Base-by-base conservation (phyloP, 2,888 invertebrate species). In the Pantelozetes paolii region DNA sequence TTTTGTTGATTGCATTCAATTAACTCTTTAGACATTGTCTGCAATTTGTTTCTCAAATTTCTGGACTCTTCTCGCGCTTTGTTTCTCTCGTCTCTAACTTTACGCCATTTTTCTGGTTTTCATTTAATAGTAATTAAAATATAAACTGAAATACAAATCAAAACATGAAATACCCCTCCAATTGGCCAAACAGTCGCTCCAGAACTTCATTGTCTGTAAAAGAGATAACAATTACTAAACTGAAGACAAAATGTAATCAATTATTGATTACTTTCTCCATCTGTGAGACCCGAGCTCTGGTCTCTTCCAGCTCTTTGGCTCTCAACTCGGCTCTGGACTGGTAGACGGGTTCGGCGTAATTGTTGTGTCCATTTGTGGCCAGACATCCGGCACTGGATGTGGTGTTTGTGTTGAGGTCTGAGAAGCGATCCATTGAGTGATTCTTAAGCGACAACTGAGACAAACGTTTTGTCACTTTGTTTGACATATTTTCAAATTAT, bases 121-220 rank as follows among this genome's bases (percentile, higher is more conserved):
- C 26, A 30, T 28, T 9, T 1, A 57, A 57, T 9, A 28, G 28
- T 28, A 23, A 15, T 1, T 28, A 6, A 57, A 11, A 3, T 28
- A 57, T 57, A 13, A 26, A 8, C 13, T 23, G 15, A 57, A 20
- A 23, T 8, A 18, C 23, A 11, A 5, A 28, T 11, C 9, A 36
- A 36, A 5, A 36, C 36, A 28, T 26, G 20, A 18, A 20, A 57
- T 28, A 57, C 57, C 57, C 45, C 94, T 85, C 94, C 94, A 94
- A 81, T 92, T 92, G 0, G 95, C 93, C 0, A 97, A 97, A 82
- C 98, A 98, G 83, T 97, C 97, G 71, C 92, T 95, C 97, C 90
- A 98, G 97, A 97, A 98, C 75, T 95, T 86, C 96, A 98, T 97
- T 0, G 97, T 98, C 64, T 64, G 20, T 3, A 2, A n/a, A 50